Conservation (phyloP, 2,888 invertebrate genomes). For the Agelastica alni region DNA sequence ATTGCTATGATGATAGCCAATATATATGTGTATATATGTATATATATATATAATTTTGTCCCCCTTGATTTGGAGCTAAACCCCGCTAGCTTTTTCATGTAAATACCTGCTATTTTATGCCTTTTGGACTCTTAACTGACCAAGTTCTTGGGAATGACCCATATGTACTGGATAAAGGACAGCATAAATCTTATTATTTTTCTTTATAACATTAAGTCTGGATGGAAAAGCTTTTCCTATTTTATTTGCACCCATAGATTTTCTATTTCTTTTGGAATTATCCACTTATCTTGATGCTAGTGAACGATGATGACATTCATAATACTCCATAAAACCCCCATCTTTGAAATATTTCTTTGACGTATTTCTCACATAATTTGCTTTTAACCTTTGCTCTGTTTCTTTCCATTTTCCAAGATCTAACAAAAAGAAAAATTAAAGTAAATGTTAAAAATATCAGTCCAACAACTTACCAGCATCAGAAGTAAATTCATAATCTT, state of each 20-base stretch:
- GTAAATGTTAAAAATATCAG: too few species aligned
- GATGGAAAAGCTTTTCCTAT: constrained; percentile 4
- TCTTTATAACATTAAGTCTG: neutral
- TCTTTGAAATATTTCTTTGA: neutral
- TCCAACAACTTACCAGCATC: neutral
- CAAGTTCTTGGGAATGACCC: constrained; percentile 6
- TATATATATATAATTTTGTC: too few species aligned
- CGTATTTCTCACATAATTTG: neutral
- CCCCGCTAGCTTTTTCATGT: too few species aligned
- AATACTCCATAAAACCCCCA: neutral
- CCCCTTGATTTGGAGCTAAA: too few species aligned
- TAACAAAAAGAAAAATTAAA: too few species aligned
- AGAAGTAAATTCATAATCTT: neutral
- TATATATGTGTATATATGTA: too few species aligned
- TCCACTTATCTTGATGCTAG: neutral
- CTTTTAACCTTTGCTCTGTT: neutral
- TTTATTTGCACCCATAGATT: constrained; percentile 11
- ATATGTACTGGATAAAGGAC: constrained; percentile 4
- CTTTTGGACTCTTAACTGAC: neutral
- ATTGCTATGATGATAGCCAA: too few species aligned
- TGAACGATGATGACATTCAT: neutral
- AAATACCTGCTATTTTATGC: constrained; percentile 11
- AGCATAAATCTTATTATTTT: neutral
- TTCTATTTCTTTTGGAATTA: neutral
- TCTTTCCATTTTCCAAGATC: neutral